Evolutionary conservation across 1,140 invertebrate genomes (phyloP), one percentile per base, ranked within the genome.

Genomic region (Rhyzopertha dominica): DNA sequence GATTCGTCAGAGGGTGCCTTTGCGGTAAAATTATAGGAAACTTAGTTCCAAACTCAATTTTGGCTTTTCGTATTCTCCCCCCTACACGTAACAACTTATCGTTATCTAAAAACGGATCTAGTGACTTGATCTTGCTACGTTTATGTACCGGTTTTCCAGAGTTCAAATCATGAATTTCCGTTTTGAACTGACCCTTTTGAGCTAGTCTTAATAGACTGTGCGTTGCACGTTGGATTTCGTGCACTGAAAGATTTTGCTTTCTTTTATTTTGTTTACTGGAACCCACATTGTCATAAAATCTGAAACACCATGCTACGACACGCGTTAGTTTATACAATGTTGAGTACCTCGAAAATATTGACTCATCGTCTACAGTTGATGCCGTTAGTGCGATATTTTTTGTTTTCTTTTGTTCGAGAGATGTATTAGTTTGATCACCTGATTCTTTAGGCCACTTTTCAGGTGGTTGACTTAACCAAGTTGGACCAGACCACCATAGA

Each of bases 401-500:
- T n/a, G n/a, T n/a, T n/a, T n/a, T n/a, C n/a, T n/a, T n/a, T n/a
- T n/a, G n/a, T n/a, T n/a, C n/a, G n/a, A n/a, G n/a, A n/a, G n/a
- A n/a, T n/a, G n/a, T n/a, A n/a, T n/a, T n/a, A n/a, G n/a, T n/a
- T n/a, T n/a, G n/a, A n/a, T n/a, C n/a, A n/a, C n/a, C n/a, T n/a
- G n/a, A n/a, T n/a, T n/a, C n/a, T n/a, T n/a, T n/a, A n/a, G 36
- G 36, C 36, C 36, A 38, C 10, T 38, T 23, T 10, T 12, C 18
- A 20, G 1, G 4, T 23, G 13, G 16, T 17, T n/a, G 4, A 20
- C 5, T 14, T 28, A 37, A 14, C n/a, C 2, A 49, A 24, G 4
- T 1, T 19, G 60, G 54, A 12, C 66, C 65, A 4, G 66, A 26
- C 56, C 44, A 65, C 63, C 59, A 70, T 3, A 64, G 41, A 0